phyloP scores from a whole-genome alignment of 1,140 invertebrate genomes.

The Eumaeus atala region DNA sequence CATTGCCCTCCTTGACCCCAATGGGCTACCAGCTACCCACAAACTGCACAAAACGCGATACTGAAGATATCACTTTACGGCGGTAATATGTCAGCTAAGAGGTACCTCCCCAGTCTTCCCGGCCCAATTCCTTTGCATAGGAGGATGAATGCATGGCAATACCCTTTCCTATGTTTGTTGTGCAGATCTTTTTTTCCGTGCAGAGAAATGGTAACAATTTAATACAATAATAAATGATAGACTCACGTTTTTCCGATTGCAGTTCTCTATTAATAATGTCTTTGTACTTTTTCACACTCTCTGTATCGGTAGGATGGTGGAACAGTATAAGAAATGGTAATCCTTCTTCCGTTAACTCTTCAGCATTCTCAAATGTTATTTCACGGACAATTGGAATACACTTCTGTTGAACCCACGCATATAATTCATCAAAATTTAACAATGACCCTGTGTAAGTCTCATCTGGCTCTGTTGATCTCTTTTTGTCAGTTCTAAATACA shows the following conservation, averaged over 20 bases:
- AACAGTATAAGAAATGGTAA: conserved; percentile 99
- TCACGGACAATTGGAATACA: conserved; percentile 92
- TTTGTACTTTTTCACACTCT: conserved; percentile 91
- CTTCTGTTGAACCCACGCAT: conserved; percentile 91
- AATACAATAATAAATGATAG: conserved; percentile 1
- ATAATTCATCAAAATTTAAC: conserved; percentile 83
- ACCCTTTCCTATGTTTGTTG: too few species aligned
- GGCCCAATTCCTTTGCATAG: too few species aligned
- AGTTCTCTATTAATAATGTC: conserved; percentile 87
- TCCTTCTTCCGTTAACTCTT: conserved; percentile 99
- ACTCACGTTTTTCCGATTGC: conserved; percentile 92
- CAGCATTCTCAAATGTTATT: conserved; percentile 99
- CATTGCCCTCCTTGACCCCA: too few species aligned
- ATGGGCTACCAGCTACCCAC: too few species aligned
- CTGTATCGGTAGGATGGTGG: conserved; percentile 89
- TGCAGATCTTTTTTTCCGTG: too few species aligned
- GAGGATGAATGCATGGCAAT: too few species aligned
- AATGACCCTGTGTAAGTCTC: conserved; percentile 86
- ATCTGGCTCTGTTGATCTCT: conserved; percentile 85
- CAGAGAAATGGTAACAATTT: not conserved
- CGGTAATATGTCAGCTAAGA: too few species aligned
- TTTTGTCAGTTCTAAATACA: conserved; percentile 86
- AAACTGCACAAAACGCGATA: too few species aligned
- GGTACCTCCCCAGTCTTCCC: too few species aligned
- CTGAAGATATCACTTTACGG: too few species aligned